Percentiles rank a stretch among this genome's conserved stretches.
Conservation (phyloP, 1,140 invertebrate genomes). For the Drosophila guanche region DNA sequence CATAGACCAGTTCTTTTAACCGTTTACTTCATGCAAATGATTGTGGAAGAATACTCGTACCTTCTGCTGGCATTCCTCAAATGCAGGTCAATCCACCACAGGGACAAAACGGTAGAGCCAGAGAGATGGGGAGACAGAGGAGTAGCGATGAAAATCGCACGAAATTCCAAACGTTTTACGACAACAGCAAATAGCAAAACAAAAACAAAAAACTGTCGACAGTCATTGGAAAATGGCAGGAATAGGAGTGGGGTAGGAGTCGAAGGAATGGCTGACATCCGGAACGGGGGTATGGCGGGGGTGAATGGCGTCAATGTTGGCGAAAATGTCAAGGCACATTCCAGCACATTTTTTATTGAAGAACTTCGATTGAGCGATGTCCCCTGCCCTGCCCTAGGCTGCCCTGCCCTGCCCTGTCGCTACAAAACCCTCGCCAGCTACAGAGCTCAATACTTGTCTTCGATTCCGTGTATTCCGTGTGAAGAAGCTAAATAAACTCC, state of each 20-base stretch:
- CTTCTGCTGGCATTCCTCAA: slow-evolving; percentile 28
- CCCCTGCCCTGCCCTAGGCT: background rate
- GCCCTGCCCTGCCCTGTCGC: background rate
- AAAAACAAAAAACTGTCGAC: slow-evolving; percentile 31
- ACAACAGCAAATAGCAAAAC: slow-evolving; percentile 18
- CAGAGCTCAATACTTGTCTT: background rate
- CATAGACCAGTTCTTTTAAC: slow-evolving; percentile 12
- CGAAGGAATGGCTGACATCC: no score
- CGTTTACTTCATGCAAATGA: slow-evolving; percentile 48
- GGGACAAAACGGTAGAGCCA: background rate
- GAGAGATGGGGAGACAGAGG: no score
- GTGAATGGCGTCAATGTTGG: slow-evolving; percentile 41
- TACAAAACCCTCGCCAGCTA: background rate
- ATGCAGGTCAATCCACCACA: slow-evolving; percentile 63
- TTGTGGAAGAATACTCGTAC: slow-evolving; percentile 27
- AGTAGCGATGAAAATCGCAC: slow-evolving; percentile 44
- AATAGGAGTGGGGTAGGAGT: slow-evolving; percentile 2
- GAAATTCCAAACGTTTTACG: slow-evolving; percentile 66
- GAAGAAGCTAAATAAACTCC: slow-evolving; percentile 66
- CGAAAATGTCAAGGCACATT: slow-evolving; percentile 59
- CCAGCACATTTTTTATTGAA: slow-evolving; percentile 74
- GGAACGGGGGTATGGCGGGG: background rate
- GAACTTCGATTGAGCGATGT: slow-evolving; percentile 66
- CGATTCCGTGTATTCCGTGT: slow-evolving; percentile 7
- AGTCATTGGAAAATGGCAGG: slow-evolving; percentile 35